These are phyloP conservation scores for Drosophila differens DNA, from an alignment of 2,888 invertebrate genomes.

Conservation along the genomic window DNA sequence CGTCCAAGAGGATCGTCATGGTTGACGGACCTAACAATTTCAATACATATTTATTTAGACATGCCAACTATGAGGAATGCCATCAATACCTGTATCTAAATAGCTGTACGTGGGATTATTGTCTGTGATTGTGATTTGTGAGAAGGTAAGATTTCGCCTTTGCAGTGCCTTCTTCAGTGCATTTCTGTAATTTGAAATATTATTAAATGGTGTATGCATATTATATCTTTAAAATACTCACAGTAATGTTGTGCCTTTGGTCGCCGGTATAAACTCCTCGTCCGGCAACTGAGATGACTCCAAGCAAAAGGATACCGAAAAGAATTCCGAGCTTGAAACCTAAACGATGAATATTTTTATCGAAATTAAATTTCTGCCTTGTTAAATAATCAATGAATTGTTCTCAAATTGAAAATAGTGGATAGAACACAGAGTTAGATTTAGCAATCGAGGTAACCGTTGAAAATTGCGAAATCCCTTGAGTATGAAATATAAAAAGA, in stretches of 20 bases:
- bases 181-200: constrained; percentile 86
- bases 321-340: constrained; percentile 91
- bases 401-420: neutral
- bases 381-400: neutral
- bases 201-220: neutral
- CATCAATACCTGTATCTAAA: constrained; percentile 80
- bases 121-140: constrained; percentile 84
- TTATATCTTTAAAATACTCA: constrained; percentile 85
- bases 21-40: constrained; percentile 75
- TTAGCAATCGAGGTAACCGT: neutral
- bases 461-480: neutral
- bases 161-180: constrained; percentile 88
- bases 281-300: constrained; percentile 86
- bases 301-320: constrained; percentile 89
- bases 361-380: neutral
- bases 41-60: neutral
- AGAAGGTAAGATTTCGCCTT: constrained; percentile 87
- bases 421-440: neutral
- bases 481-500: neutral
- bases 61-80: neutral
- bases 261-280: constrained; percentile 89
- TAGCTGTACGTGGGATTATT: constrained; percentile 82
- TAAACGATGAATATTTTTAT: constrained; percentile 71
- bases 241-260: constrained; percentile 89
- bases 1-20: constrained; percentile 82